Evolutionary conservation across 2,797 vertebrate species (phyloP), one percentile per base, ranked within the genome.

Genomic region (Chelidonichthys spinosus): DNA sequence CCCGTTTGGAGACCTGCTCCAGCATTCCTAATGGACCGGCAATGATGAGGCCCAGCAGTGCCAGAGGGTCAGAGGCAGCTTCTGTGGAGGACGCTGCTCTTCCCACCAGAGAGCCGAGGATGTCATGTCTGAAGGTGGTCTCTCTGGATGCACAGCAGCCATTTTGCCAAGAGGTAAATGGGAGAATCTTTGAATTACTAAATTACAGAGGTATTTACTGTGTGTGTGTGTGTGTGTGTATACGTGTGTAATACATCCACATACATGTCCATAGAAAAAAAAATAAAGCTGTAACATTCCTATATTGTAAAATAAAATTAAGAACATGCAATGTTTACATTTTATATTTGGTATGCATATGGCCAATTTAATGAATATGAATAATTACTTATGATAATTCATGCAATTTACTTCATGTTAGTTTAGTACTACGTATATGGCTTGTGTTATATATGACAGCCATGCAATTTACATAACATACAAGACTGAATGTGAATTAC

Each of bases 51-150:
- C 92, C 89, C 92, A 89, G 89, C 89, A 91, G 93, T 90, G 91
- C 92, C 92, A 93, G 92, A 90, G 93, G 93, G 92, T 94, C 93
- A 93, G 89, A 93, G 91, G 92, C 90, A 92, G 91, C 92, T 92
- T 92, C 93, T 92, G 93, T 91, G 90, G 91, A 94, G 90, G 90
- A 93, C 81, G 88, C 87, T 72, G 71, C 85, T 84, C 84, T 81
- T 85, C 79, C 85, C 92, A 88, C 88, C 65, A 62, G 93, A 91
- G 93, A 92, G 87, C 85, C 11, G 71, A 84, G 86, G 87, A 87
- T 92, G 91, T 91, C 92, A 90, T 91, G 93, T 92, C 92, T 93
- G 90, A 92, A 90, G 92, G 91, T 90, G 88, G 89, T 92, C 92
- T 92, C 91, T 83, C 85, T 85, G 89, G 90, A 91, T 82, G 79